Evolutionary conservation across 2,113 vertebrate genomes (phyloP), one percentile per base, ranked within the genome.

Genomic region (Urocitellus parryii): DNA sequence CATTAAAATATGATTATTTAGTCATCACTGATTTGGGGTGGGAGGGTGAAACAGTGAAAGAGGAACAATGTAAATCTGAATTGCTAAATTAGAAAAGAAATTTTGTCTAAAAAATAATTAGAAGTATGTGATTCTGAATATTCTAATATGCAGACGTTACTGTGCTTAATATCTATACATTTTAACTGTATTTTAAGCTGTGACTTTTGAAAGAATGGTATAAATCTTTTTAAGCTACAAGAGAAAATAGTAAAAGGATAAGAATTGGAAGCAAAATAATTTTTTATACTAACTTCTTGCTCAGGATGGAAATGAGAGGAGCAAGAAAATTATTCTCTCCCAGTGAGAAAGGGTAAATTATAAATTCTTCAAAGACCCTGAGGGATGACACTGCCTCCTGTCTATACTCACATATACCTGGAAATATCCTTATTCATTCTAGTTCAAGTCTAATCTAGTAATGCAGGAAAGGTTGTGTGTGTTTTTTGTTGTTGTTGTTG

Each of bases 11-110:
- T n/a, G 3, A 13, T 79, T 58, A 61, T 96, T 87, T 22, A 65
- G 29, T 90, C 79, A 79, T 27, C 2, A 53, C 7, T 3, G 81
- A 10, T 79, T 74, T 95, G 67, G 3, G 5, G 8, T 42, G 37
- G 65, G 45, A 61, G 10, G 5, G 34, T 16, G 13, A 53, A 29
- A 17, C 16, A 12, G 2, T 32, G 4, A 39, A 22, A 2, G 10
- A 1, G 12, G 2, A 34, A 24, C 5, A 16, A 72, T 67, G 4
- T 51, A 89, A 83, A 84, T 84, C 58, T 96, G n/a, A 91, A 78
- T 61, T 89, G 90, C 45, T 94, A 88, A 94, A 53, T 80, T 70
- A 86, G 12, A 85, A 96, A 80, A n/a, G 56, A 29, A 61, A 61
- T 42, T n/a, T 67, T 6, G 3, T 89, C 73, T 91, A 76, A 91